Base-by-base conservation (phyloP, 2,888 invertebrate species). In the Pseudococcus viburni region DNA sequence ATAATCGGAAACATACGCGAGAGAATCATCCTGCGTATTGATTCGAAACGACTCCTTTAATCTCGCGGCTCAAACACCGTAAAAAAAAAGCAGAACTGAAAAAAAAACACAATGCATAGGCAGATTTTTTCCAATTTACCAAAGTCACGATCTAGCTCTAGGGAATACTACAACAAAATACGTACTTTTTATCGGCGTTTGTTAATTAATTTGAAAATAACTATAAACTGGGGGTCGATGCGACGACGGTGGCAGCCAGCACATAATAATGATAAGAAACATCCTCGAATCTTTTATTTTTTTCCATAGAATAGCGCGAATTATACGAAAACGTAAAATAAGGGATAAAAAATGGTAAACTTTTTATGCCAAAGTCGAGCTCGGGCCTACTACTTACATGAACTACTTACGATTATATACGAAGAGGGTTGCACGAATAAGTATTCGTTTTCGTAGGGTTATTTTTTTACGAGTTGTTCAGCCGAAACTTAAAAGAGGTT, bases 181-280 rank as follows among this genome's bases (percentile, higher is more conserved):
- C 42, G 42, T 42, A 73, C 73, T 26, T 73, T 73, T 73, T 73
- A 73, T 73, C 15, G 73, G 33, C 73, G 73, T 73, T 73, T 73
- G 73, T 73, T 73, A 73, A 73, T 73, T 73, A 73, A 73, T 73
- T 73, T 73, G 73, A 26, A 73, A 73, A 33, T 73, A 33, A 73
- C 15, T 33, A 73, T 64, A 64, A 64, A 64, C 4, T 9, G 22
- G 22, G 22, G 22, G 42, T 42, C 42, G 19, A 19, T 11, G 22
- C 64, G 64, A 64, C 19, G 12, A 64, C 19, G 22, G n/a, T 11
- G 9, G 12, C 59, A 7, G n/a, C 8, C 6, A 7, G 64, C 19
- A 64, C 22, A n/a, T 55, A 55, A 51, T 51, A 51, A 51, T 51
- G 15, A 15, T 51, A 51, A 51, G 48, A 51, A 51, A 51, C 3